These are phyloP conservation scores for Hylaeus anthracinus DNA, from an alignment of 1,140 invertebrate genomes.

Conservation along the genomic window DNA sequence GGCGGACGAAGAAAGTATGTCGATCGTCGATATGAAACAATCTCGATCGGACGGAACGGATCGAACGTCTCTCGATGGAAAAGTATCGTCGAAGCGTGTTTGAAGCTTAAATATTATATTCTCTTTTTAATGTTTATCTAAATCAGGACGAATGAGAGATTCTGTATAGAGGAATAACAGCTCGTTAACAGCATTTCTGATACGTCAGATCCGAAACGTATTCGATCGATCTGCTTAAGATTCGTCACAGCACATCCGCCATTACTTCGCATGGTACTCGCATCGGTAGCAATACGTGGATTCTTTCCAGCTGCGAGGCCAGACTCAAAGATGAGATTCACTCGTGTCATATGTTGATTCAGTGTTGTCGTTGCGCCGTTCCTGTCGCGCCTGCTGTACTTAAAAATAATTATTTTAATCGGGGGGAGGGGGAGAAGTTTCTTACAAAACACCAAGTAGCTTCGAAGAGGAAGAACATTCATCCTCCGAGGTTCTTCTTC, in stretches of 20 bases:
- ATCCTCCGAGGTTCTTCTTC: too few relatives aligned
- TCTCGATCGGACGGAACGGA: background rate
- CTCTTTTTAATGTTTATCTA: background rate
- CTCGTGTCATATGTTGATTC: conserved; percentile 23
- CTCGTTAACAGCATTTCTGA: too few relatives aligned
- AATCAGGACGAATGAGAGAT: background rate
- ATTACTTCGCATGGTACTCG: conserved; percentile 65
- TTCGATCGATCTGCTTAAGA: conserved; percentile 13
- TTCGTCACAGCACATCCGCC: conserved; percentile 17
- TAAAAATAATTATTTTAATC: background rate
- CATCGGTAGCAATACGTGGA: conserved; percentile 60
- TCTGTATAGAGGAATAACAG: too few relatives aligned
- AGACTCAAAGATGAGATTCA: conserved; percentile 55
- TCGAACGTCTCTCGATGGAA: background rate
- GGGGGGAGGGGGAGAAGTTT: too few relatives aligned
- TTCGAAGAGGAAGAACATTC: too few relatives aligned
- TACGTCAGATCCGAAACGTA: background rate
- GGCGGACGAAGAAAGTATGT: conserved; percentile 12
- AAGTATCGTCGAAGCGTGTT: too few relatives aligned
- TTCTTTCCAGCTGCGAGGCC: conserved; percentile 75
- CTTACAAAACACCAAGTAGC: too few relatives aligned
- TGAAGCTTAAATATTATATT: too few relatives aligned
- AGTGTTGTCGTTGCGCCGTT: conserved; percentile 5
- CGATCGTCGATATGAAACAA: background rate
- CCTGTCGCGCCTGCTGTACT: background rate